Evolutionary conservation across 2,113 vertebrate species (phyloP).

Genomic region (Potamarius usumacintae): DNA sequence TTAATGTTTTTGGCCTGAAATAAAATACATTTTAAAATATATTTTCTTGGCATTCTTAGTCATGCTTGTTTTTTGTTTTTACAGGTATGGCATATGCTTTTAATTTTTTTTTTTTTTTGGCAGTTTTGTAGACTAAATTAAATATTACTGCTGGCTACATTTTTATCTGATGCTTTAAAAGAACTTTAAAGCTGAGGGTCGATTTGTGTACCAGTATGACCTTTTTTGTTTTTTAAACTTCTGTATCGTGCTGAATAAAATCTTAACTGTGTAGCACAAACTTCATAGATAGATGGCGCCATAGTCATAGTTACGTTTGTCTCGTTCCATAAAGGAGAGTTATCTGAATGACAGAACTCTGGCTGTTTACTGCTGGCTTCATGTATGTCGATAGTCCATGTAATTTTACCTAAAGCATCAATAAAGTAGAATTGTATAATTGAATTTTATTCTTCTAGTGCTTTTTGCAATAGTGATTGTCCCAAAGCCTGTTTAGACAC

Average conservation of each 20-base stretch:
- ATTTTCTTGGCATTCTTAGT: constrained; percentile 28
- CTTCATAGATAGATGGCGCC: constrained; percentile 46
- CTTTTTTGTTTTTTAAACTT: background rate
- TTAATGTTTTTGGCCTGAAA: constrained; percentile 40
- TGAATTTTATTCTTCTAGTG: background rate
- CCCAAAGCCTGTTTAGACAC: background rate
- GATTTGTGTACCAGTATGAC: background rate
- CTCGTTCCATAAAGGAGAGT: background rate
- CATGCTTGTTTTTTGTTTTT: background rate
- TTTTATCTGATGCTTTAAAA: background rate
- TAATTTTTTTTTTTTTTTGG: background rate
- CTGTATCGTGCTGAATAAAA: background rate
- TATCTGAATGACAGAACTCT: background rate
- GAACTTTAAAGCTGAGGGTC: background rate
- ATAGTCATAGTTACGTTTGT: constrained; percentile 20
- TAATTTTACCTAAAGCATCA: background rate
- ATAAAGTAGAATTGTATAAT: background rate
- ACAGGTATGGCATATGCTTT: background rate
- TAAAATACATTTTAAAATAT: constrained; percentile 65
- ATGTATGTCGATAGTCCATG: background rate
- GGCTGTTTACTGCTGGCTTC: background rate
- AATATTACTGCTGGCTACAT: background rate
- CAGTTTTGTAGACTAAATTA: background rate
- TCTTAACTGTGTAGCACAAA: background rate
- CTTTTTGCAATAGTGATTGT: background rate